Percentiles rank a stretch among this genome's conserved stretches.
phyloP scores from a whole-genome alignment of 2,113 vertebrate genomes.

The Rhodinocichla rosea region DNA sequence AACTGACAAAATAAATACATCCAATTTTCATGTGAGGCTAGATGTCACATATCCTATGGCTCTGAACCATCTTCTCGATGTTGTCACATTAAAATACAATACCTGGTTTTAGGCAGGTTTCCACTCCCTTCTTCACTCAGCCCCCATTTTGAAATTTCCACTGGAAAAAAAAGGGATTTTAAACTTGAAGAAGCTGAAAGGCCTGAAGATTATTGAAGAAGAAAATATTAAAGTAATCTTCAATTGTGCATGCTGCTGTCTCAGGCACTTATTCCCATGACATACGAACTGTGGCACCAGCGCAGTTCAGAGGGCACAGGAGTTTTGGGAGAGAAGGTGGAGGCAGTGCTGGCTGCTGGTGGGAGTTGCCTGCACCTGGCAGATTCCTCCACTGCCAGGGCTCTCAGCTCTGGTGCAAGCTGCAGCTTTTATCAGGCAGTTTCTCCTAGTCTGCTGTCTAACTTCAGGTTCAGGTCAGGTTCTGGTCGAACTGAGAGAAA shows the following conservation, averaged over 20 bases:
- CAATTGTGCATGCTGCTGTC: neutral
- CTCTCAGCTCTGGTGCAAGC: neutral
- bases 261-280: neutral
- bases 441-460: neutral
- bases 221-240: neutral
- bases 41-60: neutral
- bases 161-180: neutral
- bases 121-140: fast-evolving
- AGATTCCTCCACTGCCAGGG: neutral
- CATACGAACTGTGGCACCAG: fast-evolving
- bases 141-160: neutral
- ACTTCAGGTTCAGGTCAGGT: neutral
- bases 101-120: neutral
- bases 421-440: fast-evolving
- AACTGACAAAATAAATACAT: neutral
- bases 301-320: fast-evolving
- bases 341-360: neutral
- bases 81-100: neutral
- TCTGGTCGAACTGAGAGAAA: neutral
- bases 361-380: neutral
- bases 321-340: neutral
- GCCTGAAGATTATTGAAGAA: neutral
- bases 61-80: neutral
- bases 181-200: neutral
- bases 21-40: neutral